Percentiles rank a stretch among this genome's conserved stretches.
Conservation (phyloP, 1,140 invertebrate genomes). For the Cryptotermes secundus region DNA sequence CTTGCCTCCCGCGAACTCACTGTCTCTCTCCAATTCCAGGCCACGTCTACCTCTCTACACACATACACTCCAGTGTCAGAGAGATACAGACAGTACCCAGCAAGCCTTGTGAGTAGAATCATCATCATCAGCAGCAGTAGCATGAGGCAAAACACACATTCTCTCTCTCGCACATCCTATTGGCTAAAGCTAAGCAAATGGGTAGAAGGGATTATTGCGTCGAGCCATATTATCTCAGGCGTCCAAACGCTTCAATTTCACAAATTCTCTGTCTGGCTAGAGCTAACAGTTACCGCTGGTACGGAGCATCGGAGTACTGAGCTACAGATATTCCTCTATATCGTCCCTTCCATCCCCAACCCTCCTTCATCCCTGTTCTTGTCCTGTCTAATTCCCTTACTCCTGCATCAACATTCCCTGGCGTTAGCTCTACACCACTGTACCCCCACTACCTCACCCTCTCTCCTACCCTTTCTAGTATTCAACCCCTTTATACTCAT, state of each 20-base stretch:
- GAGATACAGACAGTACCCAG: background rate
- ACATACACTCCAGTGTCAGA: background rate
- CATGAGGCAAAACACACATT: background rate
- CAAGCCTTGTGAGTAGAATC: background rate
- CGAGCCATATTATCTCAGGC: constrained; percentile 28
- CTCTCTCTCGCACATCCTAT: constrained; percentile 20
- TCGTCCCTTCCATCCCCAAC: constrained; percentile 15
- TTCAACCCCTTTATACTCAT: constrained; percentile 20
- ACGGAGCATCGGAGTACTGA: background rate
- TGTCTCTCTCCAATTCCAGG: background rate
- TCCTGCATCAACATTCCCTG: constrained; percentile 29
- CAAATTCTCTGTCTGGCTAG: constrained; percentile 14
- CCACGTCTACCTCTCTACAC: background rate
- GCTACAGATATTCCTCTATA: constrained; percentile 25
- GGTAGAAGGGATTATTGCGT: constrained; percentile 33
- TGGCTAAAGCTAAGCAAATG: constrained; percentile 34
- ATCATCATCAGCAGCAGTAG: background rate
- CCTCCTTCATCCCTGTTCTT: constrained; percentile 25
- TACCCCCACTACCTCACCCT: background rate
- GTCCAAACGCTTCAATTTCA: constrained; percentile 31
- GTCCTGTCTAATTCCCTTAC: constrained; percentile 28
- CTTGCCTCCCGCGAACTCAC: background rate
- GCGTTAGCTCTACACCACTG: background rate
- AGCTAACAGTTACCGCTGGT: background rate
- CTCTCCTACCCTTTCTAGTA: background rate